Base-by-base conservation (phyloP, 2,797 vertebrate genomes). In the Bufotes viridis region DNA sequence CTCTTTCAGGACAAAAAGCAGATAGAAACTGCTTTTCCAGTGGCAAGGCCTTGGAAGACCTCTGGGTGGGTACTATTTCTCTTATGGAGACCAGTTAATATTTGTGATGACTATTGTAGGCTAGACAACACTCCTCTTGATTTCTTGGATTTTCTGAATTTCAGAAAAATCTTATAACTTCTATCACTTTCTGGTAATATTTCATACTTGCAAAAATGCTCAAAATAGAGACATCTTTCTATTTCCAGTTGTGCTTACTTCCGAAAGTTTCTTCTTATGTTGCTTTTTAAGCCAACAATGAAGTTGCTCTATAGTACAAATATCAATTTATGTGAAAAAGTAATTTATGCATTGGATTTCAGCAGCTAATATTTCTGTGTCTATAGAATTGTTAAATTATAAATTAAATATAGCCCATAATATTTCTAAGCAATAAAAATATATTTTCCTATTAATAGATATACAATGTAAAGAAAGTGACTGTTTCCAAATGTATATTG, bases 401-500 rank as follows among this genome's bases (percentile, higher is more conserved):
- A 9, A 29, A 58, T 74, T 72, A 42, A 18, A 24, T 61, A 51
- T 55, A 61, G 34, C 24, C 26, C 57, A 63, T 78, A 60, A 51
- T 63, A 63, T 63, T 85, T 85, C 74, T 78, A 85, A 85, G 78
- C 34, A 72, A 53, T 74, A 20, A n/a, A 78, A 55, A 63, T 2
- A 24, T 49, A 24, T 87, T 87, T 67, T 87, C 12, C 8, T 53
- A 67, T 53, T 61, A 87, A 72, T 74, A 75, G 29, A 75, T 60
- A 53, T 75, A 74, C 57, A 49, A 49, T 74, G n/a, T 81, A 29
- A 15, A 70, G 85, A 60, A 34, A 74, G 69, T 8, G 22, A 67
- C 9, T 61, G 53, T 82, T 75, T 82, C 80, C 42, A 82, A 87
- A 82, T 70, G 86, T 87, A 65, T 94, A 95, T 95, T 96, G 94